These are phyloP conservation scores for Dufourea novaeangliae DNA, from an alignment of 1,140 invertebrate species.

Conservation along the genomic window DNA sequence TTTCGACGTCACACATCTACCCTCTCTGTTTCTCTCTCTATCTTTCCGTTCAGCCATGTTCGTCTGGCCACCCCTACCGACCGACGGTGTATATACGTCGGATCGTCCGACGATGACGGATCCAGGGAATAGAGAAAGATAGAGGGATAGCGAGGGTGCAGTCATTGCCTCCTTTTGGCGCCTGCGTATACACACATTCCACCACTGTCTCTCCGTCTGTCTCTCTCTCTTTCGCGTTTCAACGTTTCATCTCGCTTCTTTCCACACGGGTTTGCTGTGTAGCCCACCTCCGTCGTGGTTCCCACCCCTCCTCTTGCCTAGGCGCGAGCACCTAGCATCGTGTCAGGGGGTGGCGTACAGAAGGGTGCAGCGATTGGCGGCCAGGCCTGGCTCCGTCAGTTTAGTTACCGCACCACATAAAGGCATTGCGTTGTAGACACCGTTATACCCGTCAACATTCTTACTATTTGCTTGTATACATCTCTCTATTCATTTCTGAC, in stretches of 20 bases:
- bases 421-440: constrained; percentile 82
- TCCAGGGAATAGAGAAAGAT: too few relatives aligned
- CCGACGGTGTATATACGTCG: too few relatives aligned
- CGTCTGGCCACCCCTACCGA: background rate
- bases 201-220: background rate
- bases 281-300: constrained; percentile 52
- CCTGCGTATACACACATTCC: constrained; percentile 43
- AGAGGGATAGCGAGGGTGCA: constrained; percentile 49
- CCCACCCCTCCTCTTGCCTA: constrained; percentile 48
- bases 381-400: constrained; percentile 75
- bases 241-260: constrained; percentile 2
- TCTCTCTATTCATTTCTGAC: constrained; percentile 59
- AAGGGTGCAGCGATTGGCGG: constrained; percentile 75
- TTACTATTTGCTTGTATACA: constrained; percentile 77
- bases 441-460: constrained; percentile 80
- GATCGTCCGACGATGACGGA: background rate
- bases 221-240: constrained; percentile 13
- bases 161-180: constrained; percentile 36
- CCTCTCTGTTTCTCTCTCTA: background rate
- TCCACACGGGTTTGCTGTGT: constrained; percentile 34
- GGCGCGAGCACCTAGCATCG: too few relatives aligned
- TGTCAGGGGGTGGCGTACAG: constrained; percentile 31
- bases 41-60: too few relatives aligned
- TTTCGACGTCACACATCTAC: background rate
- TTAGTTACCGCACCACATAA: constrained; percentile 83